Evolutionary conservation across 2,797 vertebrate species (phyloP).

Genomic region (Iguana delicatissima): DNA sequence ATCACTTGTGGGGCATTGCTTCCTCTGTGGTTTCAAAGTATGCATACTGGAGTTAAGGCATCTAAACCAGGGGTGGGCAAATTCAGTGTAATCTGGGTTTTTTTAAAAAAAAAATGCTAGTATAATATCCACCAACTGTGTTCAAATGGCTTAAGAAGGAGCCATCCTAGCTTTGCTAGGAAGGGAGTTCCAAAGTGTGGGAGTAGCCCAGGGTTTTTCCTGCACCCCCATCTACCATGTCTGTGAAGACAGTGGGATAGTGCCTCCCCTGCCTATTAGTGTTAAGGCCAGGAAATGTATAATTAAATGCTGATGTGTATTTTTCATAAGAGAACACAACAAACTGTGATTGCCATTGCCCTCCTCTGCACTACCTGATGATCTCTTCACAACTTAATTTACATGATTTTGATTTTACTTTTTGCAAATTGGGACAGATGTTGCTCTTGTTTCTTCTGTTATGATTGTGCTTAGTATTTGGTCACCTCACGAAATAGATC

Average conservation of each 20-base stretch:
- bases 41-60: background rate
- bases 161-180: too few species aligned
- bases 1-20: background rate
- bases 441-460: background rate
- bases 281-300: too few species aligned
- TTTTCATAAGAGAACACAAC: too few species aligned
- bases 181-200: too few species aligned
- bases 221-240: too few species aligned
- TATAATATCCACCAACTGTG: background rate
- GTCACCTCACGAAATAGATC: background rate
- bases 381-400: background rate
- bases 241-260: too few species aligned
- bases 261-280: too few species aligned
- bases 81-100: background rate
- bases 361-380: background rate
- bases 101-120: background rate
- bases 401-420: background rate
- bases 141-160: too few species aligned
- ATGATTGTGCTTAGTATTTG: background rate
- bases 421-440: background rate
- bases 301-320: too few species aligned
- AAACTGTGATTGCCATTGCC: too few species aligned
- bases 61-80: background rate
- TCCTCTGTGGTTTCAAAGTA: background rate
- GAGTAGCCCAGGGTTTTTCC: too few species aligned